Base-by-base conservation (phyloP, 2,797 vertebrate genomes). In the Sternotherus odoratus region DNA sequence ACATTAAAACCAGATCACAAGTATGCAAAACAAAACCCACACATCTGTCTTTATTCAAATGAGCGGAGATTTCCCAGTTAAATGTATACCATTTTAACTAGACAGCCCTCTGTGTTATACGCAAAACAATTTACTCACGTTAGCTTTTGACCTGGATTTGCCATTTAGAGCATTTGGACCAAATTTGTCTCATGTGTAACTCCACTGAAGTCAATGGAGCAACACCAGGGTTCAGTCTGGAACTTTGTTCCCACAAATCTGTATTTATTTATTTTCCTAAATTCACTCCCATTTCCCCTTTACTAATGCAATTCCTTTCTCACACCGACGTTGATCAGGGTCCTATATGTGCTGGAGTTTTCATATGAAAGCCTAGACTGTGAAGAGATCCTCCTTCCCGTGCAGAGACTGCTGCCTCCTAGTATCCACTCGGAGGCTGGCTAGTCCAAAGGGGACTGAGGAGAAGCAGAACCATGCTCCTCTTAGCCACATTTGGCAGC, bases 101-200 rank as follows among this genome's bases (percentile, higher is more conserved):
- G 90, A 82, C 78, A 95, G 72, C 78, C 60, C 28, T 88, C 77
- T 83, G 69, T 79, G 89, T 85, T 69, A 86, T 60, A 85, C 53
- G 79, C 77, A 89, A 88, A 95, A 75, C 80, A 88, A 88, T 94
- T 94, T 95, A 94, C 84, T 86, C 95, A 75, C 56, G 66, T 80
- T 94, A 72, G 69, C 39, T 84, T 88, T 79, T 91, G 75, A 90
- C 84, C 78, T 43, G 21, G 0, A 93, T 91, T 83, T 94, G 90
- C 91, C 91, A 84, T 91, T 94, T 80, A n/a, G 11, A 72, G 54
- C 86, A 69, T 88, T 91, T 77, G 39, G 93, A 80, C 84, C 53
- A 87, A 88, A 77, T 56, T 88, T 36, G 17, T 89, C 69, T 79
- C 60, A 87, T 88, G 2, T 88, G 17, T 33, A 85, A 50, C 8